A percentile compares a stretch with the other conserved stretches of the same genome.
These are phyloP conservation scores for Pollachius pollachius DNA, from an alignment of 2,113 vertebrate genomes.

Conservation along the genomic window DNA sequence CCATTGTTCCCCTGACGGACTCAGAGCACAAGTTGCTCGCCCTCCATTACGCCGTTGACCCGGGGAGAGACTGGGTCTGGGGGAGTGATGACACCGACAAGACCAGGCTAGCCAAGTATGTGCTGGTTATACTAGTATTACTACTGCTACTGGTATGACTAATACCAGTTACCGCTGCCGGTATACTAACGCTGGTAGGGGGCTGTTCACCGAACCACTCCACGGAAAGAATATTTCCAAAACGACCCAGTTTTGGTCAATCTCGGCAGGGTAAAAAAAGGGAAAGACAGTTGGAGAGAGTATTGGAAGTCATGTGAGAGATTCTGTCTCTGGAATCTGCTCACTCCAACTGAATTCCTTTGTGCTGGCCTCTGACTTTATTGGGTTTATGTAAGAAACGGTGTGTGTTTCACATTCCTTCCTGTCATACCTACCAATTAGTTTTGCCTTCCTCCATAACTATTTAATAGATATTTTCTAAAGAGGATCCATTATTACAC, in stretches of 20 bases:
- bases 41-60: constrained; percentile 96
- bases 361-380: constrained; percentile 26
- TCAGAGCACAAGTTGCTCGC: constrained; percentile 97
- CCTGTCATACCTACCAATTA: constrained; percentile 17
- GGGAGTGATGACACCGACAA: constrained; percentile 95
- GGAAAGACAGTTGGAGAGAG: no score
- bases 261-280: no score
- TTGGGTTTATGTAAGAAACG: constrained; percentile 41
- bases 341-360: constrained; percentile 14
- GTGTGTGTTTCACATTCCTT: constrained; percentile 56
- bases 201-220: no score
- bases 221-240: no score
- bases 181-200: no score
- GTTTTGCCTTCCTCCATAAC: neutral
- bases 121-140: neutral
- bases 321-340: constrained; percentile 33
- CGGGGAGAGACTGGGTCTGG: constrained; percentile 97
- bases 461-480: neutral
- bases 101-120: constrained; percentile 92
- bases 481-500: neutral
- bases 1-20: constrained; percentile 96
- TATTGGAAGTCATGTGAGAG: constrained; percentile 31
- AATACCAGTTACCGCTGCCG: no score
- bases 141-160: neutral
- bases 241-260: no score